Evolutionary conservation across 2,888 invertebrate species (phyloP), one percentile per base, ranked within the genome.

Genomic region (Eudemis profundana): DNA sequence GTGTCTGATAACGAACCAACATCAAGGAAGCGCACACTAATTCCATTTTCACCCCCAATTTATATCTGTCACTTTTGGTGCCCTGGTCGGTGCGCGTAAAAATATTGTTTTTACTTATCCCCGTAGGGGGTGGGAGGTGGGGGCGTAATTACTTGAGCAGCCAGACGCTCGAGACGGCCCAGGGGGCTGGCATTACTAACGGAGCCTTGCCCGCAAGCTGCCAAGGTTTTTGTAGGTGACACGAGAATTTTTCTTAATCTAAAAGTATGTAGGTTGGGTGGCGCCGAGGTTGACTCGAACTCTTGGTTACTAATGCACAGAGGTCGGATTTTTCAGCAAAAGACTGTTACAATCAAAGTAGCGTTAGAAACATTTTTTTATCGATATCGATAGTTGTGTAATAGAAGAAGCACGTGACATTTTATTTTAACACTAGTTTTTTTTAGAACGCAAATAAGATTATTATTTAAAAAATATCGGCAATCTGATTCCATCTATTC

Each of bases 61-160:
- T 90, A 89, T 90, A 88, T 86, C 87, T 88, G 90, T 90, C 89
- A 87, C 88, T 90, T 87, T 83, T 85, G 88, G 82, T 85, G 85
- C 79, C 81, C 79, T 84, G 87, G 84, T 83, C 85, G 83, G 82
- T 76, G 78, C 83, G 84, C 84, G 89, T 87, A 90, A 90, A 90
- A 90, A 91, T 90, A 91, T 90, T 90, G 90, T 90, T 91, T 90
- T 90, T 89, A 90, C 90, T 90, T 90, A 90, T 89, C 89, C 89
- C 81, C 75, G 69, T 71, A 73, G 81, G 80, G 78, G 66, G 76
- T 69, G 65, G 70, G 70, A 72, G 70, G 68, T 67, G 73, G 83
- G 84, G 85, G 83, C 79, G 89, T 90, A 90, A 91, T 91, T 90
- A 90, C 90, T 89, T 87, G 86, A 87, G 86, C 86, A 85, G 86